A percentile compares a stretch with the other conserved stretches of the same genome.
These are phyloP conservation scores for Potamilus streckersoni DNA, from an alignment of 1,140 invertebrate species.

Conservation along the genomic window DNA sequence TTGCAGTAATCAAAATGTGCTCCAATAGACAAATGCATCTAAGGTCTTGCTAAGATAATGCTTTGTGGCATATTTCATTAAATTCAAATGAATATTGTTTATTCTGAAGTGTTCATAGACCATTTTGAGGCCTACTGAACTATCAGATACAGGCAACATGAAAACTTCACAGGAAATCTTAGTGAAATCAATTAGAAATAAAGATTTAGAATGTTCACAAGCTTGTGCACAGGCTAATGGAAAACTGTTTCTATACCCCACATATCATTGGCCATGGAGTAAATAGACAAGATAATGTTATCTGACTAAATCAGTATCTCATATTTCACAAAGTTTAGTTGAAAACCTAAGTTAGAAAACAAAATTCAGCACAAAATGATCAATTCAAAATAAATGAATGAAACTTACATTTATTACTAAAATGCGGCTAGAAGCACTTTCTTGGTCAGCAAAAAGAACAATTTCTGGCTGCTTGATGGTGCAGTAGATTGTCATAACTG, in stretches of 20 bases:
- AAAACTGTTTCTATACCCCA: neutral
- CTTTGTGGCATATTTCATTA: too few relatives aligned
- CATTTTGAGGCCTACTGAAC: too few relatives aligned
- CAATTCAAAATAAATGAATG: neutral
- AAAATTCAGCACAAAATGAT: too few relatives aligned
- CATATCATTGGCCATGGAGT: neutral
- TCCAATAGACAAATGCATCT: too few relatives aligned
- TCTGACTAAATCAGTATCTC: neutral
- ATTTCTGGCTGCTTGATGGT: constrained; percentile 81
- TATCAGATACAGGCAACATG: too few relatives aligned
- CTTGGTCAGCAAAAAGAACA: constrained; percentile 80
- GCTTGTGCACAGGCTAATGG: too few relatives aligned
- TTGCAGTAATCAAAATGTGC: too few relatives aligned
- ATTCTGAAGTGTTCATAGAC: too few relatives aligned
- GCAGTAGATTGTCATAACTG: constrained; percentile 48
- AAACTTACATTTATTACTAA: constrained; percentile 73
- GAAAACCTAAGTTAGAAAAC: too few relatives aligned
- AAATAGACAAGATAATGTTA: neutral
- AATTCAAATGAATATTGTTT: too few relatives aligned
- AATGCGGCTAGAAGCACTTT: constrained; percentile 77
- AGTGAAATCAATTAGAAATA: neutral
- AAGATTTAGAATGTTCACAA: neutral
- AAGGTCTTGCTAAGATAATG: too few relatives aligned
- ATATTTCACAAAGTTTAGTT: too few relatives aligned
- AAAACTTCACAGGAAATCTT: neutral